A percentile compares a stretch with the other conserved stretches of the same genome.
These are phyloP conservation scores for Sander lucioperca DNA, from an alignment of 2,113 vertebrate genomes.

Conservation along the genomic window DNA sequence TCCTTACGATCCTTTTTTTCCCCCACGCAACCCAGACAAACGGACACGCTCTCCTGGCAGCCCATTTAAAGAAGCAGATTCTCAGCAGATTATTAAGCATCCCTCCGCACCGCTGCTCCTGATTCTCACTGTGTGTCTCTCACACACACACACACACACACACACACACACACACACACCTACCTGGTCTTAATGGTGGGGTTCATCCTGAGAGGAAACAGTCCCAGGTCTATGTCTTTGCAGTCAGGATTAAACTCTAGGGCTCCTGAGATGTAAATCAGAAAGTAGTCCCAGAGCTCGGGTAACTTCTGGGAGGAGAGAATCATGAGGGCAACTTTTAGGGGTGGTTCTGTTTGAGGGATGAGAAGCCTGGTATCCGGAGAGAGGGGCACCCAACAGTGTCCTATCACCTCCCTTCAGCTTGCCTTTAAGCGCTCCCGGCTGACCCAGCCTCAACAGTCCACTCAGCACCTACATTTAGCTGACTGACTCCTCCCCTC, in stretches of 20 bases:
- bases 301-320: slow-evolving; percentile 76
- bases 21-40: neutral
- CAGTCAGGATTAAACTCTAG: slow-evolving; percentile 78
- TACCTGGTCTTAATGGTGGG: slow-evolving; percentile 73
- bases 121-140: neutral
- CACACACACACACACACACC: slow-evolving; percentile 12
- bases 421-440: slow-evolving; percentile 49
- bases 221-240: slow-evolving; percentile 70
- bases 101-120: neutral
- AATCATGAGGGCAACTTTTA: slow-evolving; percentile 59
- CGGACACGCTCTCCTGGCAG: neutral
- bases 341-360: neutral
- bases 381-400: slow-evolving; percentile 16
- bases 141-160: too few species aligned
- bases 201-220: slow-evolving; percentile 80
- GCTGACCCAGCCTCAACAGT: slow-evolving; percentile 47
- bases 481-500: slow-evolving; percentile 67
- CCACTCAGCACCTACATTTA: slow-evolving; percentile 73
- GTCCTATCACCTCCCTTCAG: slow-evolving; percentile 30
- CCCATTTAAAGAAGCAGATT: neutral
- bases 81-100: neutral
- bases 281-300: slow-evolving; percentile 81
- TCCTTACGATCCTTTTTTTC: neutral
- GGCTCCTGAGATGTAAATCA: slow-evolving; percentile 77
- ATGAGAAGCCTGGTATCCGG: neutral